A percentile compares a stretch with the other conserved stretches of the same genome.
Evolutionary conservation across 1,140 invertebrate genomes (phyloP).

Genomic region (Atta texana): DNA sequence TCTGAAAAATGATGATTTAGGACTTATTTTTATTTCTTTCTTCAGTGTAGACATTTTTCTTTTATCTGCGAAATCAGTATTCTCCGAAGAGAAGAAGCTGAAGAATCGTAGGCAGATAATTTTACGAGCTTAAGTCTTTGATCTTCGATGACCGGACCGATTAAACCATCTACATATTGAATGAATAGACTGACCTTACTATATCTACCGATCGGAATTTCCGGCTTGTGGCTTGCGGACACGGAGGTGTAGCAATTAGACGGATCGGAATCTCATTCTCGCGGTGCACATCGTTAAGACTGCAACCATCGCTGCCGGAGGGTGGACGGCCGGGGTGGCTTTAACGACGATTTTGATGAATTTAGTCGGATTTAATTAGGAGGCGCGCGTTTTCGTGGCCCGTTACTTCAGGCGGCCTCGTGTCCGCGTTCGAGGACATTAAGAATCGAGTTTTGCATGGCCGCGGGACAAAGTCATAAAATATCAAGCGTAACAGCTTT

Average conservation of each 20-base stretch:
- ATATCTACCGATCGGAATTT: constrained; percentile 55
- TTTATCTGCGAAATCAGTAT: constrained; percentile 13
- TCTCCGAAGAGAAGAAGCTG: not conserved
- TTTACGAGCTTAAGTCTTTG: constrained; percentile 9
- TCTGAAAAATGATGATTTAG: not conserved
- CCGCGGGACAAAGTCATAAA: constrained; percentile 82
- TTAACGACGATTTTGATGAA: constrained; percentile 82
- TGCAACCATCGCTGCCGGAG: constrained; percentile 23
- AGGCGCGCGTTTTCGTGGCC: constrained; percentile 75
- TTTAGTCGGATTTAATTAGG: constrained; percentile 82
- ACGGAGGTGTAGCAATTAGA: constrained; percentile 70
- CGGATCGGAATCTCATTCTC: constrained; percentile 75
- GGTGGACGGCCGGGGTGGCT: constrained; percentile 48
- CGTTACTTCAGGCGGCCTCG: constrained; percentile 68
- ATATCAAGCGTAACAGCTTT: constrained; percentile 83
- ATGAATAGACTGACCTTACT: constrained; percentile 36
- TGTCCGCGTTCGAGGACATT: constrained; percentile 69
- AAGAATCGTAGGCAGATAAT: not conserved
- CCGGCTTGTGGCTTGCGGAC: constrained; percentile 54
- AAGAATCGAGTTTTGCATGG: constrained; percentile 82
- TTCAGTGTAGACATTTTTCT: not conserved
- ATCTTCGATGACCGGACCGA: constrained; percentile 27
- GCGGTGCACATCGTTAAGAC: constrained; percentile 69
- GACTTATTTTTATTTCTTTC: not conserved
- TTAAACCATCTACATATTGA: constrained; percentile 49